These are phyloP conservation scores for Takifugu bimaculatus DNA, from an alignment of 2,113 vertebrate species.

Conservation along the genomic window DNA sequence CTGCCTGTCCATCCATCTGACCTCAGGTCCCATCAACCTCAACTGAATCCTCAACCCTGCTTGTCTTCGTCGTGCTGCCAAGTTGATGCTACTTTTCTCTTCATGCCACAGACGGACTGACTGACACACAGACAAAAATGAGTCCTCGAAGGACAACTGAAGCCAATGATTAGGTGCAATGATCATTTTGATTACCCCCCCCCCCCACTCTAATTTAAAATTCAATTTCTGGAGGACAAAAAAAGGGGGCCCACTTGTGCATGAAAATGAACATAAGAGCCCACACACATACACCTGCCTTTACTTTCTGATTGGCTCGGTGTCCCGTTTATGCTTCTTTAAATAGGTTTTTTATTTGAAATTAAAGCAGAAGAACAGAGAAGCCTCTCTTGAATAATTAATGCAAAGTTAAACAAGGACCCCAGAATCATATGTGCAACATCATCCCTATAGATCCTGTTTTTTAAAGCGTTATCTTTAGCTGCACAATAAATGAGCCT, in stretches of 20 bases:
- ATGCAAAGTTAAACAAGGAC: no score
- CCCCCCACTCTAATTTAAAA: constrained; percentile 1
- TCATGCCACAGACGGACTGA: constrained; percentile 26
- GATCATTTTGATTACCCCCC: constrained; percentile 4
- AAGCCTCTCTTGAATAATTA: no score
- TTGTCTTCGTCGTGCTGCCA: constrained; percentile 9
- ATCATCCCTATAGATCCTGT: no score
- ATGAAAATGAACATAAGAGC: constrained; percentile 34
- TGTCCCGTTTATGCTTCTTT: no score
- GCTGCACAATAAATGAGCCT: background rate
- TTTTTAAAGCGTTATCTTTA: no score
- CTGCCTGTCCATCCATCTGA: constrained; percentile 40
- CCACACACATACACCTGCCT: constrained; percentile 15
- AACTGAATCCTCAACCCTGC: constrained; percentile 32
- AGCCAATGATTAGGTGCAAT: constrained; percentile 60
- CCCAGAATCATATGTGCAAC: no score
- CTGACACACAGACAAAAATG: constrained; percentile 51
- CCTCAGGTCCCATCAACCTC: constrained; percentile 31
- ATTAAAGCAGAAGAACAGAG: no score
- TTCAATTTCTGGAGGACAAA: no score
- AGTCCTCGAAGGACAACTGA: constrained; percentile 43
- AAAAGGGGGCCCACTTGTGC: constrained; percentile 18
- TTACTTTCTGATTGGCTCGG: background rate
- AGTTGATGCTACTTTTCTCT: constrained; percentile 21
- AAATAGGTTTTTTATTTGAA: no score